Base-by-base conservation (phyloP, 2,113 vertebrate genomes). In the Columba livia region DNA sequence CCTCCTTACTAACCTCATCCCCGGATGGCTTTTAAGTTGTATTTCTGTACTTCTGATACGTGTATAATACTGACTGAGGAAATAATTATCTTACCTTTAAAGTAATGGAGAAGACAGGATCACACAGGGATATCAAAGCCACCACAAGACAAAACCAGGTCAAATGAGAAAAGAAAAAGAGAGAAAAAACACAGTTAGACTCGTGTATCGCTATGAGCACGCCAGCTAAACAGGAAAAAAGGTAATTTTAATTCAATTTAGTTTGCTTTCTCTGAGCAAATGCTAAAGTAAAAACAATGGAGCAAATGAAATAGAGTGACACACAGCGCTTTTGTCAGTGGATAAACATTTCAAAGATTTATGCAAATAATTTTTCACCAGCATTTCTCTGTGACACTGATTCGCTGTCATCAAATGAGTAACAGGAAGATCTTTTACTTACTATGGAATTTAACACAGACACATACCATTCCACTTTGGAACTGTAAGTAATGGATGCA, bases 11-110 rank as follows among this genome's bases (percentile, higher is more conserved):
- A 88, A 57, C 67, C 47, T 79, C 88, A 82, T 88, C 50, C 70
- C 29, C 71, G 66, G 56, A 36, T 26, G 19, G 77, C 65, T 91
- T 96, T 85, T 32, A 72, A 31, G 64, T 70, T 88, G 10, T n/a
- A 56, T 80, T 94, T 91, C 75, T 69, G 34, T 14, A 51, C 44
- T 69, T 85, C 86, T 86, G 90, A 70, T 40, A 85, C 32, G 48
- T 28, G 26, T 21, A 23, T 61, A 48, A 75, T 21, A 78, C 7
- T 61, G 50, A 62, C 69, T 71, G 69, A 77, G 82, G 57, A 95
- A 96, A 88, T 88, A 86, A 85, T 19, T 34, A 58, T 84, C 96
- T 97, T 97, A 97, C 95, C 96, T 97, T 90, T 77, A 92, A 78
- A 61, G 60, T 54, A 64, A 79, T 20, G 69, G 80, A 56, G 90